These are phyloP conservation scores for Thymallus thymallus DNA, from an alignment of 2,113 vertebrate genomes.

Conservation along the genomic window DNA sequence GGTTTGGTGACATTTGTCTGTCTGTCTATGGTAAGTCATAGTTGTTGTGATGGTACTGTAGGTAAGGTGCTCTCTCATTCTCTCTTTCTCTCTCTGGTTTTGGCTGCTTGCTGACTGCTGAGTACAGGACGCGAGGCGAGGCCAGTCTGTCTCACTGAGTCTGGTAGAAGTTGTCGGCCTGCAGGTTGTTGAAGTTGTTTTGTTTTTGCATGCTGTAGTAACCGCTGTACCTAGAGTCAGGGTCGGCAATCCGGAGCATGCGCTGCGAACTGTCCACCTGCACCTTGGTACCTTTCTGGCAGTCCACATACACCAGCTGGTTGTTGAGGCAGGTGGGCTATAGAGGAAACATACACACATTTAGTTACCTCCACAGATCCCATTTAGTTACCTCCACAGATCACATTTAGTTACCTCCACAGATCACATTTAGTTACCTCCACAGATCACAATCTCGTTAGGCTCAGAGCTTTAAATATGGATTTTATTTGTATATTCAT, in stretches of 20 bases:
- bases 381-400: background rate
- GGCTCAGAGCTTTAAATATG: no score
- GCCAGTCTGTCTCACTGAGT: constrained; percentile 3
- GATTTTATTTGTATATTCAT: no score
- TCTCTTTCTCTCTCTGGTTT: constrained; percentile 10
- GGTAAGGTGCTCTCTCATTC: constrained; percentile 14
- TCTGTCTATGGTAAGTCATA: background rate
- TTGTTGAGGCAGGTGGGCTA: constrained; percentile 88
- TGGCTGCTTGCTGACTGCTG: constrained; percentile 20
- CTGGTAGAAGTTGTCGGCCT: constrained; percentile 88
- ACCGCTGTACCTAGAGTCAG: constrained; percentile 87
- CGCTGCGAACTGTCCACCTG: constrained; percentile 84
- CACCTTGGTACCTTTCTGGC: constrained; percentile 85
- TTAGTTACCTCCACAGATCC: no score
- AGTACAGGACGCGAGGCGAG: background rate
- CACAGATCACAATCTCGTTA: no score
- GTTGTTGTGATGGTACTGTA: background rate
- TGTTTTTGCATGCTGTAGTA: constrained; percentile 94
- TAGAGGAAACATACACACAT: constrained; percentile 41
- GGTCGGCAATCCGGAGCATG: constrained; percentile 87
- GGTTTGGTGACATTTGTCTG: background rate
- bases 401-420: background rate
- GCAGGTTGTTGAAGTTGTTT: constrained; percentile 80
- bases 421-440: background rate
- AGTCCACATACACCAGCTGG: constrained; percentile 87